Conservation (phyloP, 1,140 invertebrate species). For the Ruditapes philippinarum region DNA sequence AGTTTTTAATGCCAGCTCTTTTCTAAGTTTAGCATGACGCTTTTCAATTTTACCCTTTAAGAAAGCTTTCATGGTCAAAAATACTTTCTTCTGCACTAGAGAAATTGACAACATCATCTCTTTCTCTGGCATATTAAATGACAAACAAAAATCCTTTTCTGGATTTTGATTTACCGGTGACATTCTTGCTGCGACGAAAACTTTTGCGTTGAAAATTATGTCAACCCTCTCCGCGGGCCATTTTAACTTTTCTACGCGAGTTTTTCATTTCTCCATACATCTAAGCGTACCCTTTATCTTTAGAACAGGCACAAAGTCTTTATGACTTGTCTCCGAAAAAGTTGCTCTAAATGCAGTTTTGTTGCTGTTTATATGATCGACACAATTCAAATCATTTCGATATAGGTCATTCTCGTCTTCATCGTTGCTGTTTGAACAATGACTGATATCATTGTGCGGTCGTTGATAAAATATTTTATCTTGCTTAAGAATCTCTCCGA, state of each 20-base stretch:
- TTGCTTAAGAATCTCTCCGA: too few species aligned
- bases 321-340: background rate
- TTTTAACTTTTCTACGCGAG: background rate
- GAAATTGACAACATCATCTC: background rate
- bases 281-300: background rate
- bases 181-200: background rate
- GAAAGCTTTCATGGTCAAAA: background rate
- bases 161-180: background rate
- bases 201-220: background rate
- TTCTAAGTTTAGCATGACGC: background rate
- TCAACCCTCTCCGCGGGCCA: background rate
- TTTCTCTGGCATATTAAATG: background rate
- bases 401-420: background rate
- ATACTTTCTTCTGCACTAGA: background rate
- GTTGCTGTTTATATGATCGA: background rate
- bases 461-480: too few species aligned
- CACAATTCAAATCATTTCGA: background rate
- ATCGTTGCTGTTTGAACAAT: too few species aligned
- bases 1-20: background rate
- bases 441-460: too few species aligned
- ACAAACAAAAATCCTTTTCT: conserved; percentile 8
- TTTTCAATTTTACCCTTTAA: conserved; percentile 10
- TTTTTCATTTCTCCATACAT: background rate
- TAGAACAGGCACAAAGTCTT: conserved; percentile 21
- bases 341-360: background rate